phyloP scores from a whole-genome alignment of 2,797 vertebrate species.

The Acanthurus tractus region DNA sequence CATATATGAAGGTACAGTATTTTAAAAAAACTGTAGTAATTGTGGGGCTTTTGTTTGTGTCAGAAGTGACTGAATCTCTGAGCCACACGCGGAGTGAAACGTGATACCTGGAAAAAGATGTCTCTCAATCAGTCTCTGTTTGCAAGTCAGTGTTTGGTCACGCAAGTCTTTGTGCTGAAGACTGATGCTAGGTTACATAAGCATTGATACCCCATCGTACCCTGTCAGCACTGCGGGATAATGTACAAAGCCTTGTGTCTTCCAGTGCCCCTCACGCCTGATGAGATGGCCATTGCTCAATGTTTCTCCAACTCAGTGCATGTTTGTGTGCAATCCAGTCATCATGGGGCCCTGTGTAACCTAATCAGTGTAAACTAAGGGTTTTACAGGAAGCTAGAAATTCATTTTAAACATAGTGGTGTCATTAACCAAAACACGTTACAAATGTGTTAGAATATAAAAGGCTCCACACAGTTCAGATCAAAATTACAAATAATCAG shows the following conservation, averaged over 20 bases:
- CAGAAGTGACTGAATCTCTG: neutral
- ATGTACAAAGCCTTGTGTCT: slow-evolving; percentile 57
- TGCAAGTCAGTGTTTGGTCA: slow-evolving; percentile 64
- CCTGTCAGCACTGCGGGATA: slow-evolving; percentile 22
- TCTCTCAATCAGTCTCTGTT: slow-evolving; percentile 52
- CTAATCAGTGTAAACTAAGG: neutral
- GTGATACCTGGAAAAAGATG: slow-evolving; percentile 34
- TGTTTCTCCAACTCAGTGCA: slow-evolving; percentile 41
- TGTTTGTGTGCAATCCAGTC: slow-evolving; percentile 24
- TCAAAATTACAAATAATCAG: neutral
- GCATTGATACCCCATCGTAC: neutral
- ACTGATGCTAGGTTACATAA: slow-evolving; percentile 69
- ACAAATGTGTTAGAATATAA: neutral
- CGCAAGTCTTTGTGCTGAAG: slow-evolving; percentile 72
- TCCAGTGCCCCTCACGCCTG: slow-evolving; percentile 45
- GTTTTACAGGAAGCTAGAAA: neutral
- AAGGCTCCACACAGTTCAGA: neutral
- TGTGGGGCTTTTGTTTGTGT: neutral
- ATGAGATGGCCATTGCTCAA: slow-evolving; percentile 47
- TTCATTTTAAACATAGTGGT: neutral
- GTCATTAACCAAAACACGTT: neutral
- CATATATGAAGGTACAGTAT: slow-evolving; percentile 91
- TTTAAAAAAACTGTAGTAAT: neutral
- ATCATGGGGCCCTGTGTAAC: slow-evolving; percentile 12
- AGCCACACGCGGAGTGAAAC: slow-evolving; percentile 34